Base-by-base conservation (phyloP, 2,113 vertebrate genomes). In the Atrichornis clamosus region DNA sequence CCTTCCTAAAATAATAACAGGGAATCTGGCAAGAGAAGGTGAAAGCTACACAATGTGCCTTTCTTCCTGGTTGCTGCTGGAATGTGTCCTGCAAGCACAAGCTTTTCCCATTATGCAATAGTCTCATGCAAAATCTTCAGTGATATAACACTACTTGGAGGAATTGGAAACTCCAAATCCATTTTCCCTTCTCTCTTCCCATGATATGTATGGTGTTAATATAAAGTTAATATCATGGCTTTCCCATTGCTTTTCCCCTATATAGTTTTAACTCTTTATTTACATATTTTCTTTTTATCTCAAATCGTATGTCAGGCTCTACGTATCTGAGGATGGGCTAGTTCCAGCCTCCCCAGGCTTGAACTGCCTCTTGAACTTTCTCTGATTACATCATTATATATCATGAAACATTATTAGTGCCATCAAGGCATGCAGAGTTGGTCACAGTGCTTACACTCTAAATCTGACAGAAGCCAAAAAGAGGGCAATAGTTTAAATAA, bases 341-440 rank as follows among this genome's bases (percentile, higher is more conserved):
- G 79, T 81, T 93, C 55, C 82, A 95, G 75, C 78, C 58, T 94
- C 83, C 76, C 75, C 41, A 52, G 79, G 74, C 55, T 94, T 96
- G 87, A 96, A 85, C 84, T 94, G 59, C 94, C 84, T 96, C 93
- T 96, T 97, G 94, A 95, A 96, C 94, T 93, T 94, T 93, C 89
- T 79, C 91, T 96, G 94, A 95, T 97, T 94, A 94, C 84, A 91
- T 87, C 91, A 89, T 92, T 97, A 94, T 65, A 82, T 37, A 87
- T 93, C 96, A 96, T 96, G 89, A 96, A 65, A 67, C 85, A 58
- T 94, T 96, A 97, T 95, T 96, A 97, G 78, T 83, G 78, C 84
- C 84, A 87, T 96, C 90, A 91, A 93, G 78, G 81, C 87, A 58
- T 67, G 74, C 87, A 83, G 87, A 89, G 72, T 22, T 93, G 82